Evolutionary conservation across 2,797 vertebrate genomes (phyloP), one percentile per base, ranked within the genome.

Genomic region (Leptatherina wallacei): DNA sequence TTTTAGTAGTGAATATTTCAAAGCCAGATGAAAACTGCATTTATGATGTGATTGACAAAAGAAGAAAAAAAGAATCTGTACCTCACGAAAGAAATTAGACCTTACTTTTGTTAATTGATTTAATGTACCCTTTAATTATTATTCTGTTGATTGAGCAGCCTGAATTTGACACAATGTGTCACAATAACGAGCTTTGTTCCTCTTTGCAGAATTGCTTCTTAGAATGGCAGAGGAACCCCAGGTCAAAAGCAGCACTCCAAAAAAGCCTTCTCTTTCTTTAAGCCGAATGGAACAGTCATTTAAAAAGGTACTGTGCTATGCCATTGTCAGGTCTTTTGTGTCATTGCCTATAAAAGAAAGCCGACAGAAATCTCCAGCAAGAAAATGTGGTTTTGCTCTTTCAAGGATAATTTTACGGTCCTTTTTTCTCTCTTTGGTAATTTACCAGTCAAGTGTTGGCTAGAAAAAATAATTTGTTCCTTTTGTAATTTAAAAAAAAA

Each of bases 241-340:
- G 89, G 89, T 96, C 92, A 95, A 91, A 85, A 95, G 88, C 90
- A 96, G 93, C 94, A 88, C 91, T 88, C 92, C 91, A 79, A 94
- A 94, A 93, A 96, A 91, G 85, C 91, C 91, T 81, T 87, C 85
- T 74, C 85, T 95, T 81, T 89, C 89, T 78, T 90, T 94, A 76
- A 90, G 92, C 87, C 93, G 88, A 90, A 85, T 93, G 71, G 93
- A 92, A 76, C 89, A 94, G 79, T 95, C 92, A 60, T 92, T 97
- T 88, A 94, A 94, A 88, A 97, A 96, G 96, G 96, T 98, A 96
- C 76, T 71, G 82, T 79, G 79, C 85, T 73, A 69, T 62, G 77
- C 71, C 67, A 68, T 85, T 68, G 69, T 62, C 83, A 85, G 91
- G 79, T 88, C 81, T 88, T 92, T 90, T 87, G 89, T 93, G 88